Evolutionary conservation across 2,797 vertebrate species (phyloP).

Genomic region (Alosa sapidissima): DNA sequence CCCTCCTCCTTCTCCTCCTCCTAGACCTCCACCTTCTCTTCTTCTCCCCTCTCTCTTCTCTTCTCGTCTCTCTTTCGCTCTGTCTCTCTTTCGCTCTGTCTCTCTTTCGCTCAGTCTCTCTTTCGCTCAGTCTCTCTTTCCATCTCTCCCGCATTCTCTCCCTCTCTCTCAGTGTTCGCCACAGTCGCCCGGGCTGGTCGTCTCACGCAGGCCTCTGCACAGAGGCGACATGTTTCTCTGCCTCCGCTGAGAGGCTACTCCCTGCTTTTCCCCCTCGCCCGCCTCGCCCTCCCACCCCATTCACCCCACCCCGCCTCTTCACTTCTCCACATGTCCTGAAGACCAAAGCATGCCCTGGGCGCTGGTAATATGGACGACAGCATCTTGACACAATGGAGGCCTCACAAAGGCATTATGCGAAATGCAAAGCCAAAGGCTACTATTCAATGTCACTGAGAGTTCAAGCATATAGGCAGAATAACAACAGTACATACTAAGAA

Average conservation of each 20-base stretch:
- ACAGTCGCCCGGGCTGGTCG: conserved; percentile 48
- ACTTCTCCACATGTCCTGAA: neutral
- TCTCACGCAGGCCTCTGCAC: conserved; percentile 60
- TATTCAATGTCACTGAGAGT: neutral
- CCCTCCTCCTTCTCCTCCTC: conserved; percentile 21
- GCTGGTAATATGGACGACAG: neutral
- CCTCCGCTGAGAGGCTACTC: conserved; percentile 35
- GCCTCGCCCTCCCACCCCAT: neutral
- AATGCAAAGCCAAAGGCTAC: neutral
- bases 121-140: neutral
- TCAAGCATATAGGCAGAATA: conserved; percentile 14
- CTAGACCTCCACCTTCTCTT: neutral
- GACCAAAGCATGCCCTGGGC: neutral
- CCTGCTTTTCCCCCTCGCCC: neutral
- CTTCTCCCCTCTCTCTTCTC: neutral
- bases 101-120: neutral
- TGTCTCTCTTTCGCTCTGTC: neutral
- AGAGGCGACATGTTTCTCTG: conserved; percentile 55
- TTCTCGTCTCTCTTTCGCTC: neutral
- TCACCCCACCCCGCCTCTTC: neutral
- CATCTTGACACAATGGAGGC: neutral
- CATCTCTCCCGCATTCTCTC: neutral
- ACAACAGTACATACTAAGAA: neutral
- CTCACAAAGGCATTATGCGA: neutral
- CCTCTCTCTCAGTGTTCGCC: conserved; percentile 52